Percentiles rank a stretch among this genome's conserved stretches.
Evolutionary conservation across 2,797 vertebrate genomes (phyloP).

Genomic region (Gouania willdenowi): DNA sequence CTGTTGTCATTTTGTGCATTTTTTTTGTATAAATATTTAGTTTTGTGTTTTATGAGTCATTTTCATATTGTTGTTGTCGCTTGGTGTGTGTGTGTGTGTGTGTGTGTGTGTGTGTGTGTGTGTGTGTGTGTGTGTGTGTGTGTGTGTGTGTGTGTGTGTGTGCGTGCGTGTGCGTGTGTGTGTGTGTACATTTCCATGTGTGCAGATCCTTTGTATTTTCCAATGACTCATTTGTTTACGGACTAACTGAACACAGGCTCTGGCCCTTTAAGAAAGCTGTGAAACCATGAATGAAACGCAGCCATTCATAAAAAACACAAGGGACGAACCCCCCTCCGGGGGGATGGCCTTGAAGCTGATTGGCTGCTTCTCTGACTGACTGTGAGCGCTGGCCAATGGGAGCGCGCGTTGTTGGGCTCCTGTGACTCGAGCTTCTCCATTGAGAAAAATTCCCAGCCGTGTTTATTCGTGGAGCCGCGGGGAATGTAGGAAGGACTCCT

Average conservation of each 20-base stretch:
- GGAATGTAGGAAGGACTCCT: conserved; percentile 41
- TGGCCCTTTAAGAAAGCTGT: conserved; percentile 65
- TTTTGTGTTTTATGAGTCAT: no score
- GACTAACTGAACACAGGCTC: neutral
- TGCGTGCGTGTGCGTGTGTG: no score
- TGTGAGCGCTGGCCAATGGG: conserved; percentile 45
- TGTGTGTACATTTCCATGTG: no score
- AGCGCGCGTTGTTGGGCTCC: neutral
- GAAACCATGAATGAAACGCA: conserved; percentile 75
- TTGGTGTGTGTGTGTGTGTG: no score
- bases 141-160: no score
- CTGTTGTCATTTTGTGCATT: no score
- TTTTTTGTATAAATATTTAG: no score
- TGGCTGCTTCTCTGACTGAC: conserved; percentile 52
- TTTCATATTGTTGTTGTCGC: no score
- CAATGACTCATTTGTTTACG: neutral
- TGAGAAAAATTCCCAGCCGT: conserved; percentile 69
- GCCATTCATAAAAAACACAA: conserved; percentile 77
- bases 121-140: no score
- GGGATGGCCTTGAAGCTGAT: conserved; percentile 30
- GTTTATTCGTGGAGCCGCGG: conserved; percentile 39
- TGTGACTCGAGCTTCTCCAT: conserved; percentile 55
- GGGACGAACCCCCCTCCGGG: conserved; percentile 21
- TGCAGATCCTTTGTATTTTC: no score
- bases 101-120: no score